phyloP scores from a whole-genome alignment of 2,113 vertebrate species.

The Plectropomus leopardus region DNA sequence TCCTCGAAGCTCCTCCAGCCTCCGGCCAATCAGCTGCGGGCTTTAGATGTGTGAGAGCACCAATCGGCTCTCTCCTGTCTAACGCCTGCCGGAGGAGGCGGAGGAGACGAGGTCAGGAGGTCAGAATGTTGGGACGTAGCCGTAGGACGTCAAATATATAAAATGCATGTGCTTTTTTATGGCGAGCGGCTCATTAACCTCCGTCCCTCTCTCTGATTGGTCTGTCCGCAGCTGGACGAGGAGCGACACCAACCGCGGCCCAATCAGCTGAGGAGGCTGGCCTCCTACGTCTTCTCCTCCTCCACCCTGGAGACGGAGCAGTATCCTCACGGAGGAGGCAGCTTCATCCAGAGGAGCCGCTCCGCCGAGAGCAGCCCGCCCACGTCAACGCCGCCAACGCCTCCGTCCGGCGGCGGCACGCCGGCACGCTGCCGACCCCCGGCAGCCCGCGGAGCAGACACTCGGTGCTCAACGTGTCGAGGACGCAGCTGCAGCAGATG shows the following conservation, averaged over 20 bases:
- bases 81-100: slow-evolving; percentile 50
- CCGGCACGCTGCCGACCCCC: slow-evolving; percentile 74
- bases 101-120: slow-evolving; percentile 58
- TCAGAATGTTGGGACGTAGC: slow-evolving; percentile 59
- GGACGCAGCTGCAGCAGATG: slow-evolving; percentile 97
- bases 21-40: slow-evolving; percentile 61
- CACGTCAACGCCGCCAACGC: slow-evolving; percentile 85
- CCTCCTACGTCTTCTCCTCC: slow-evolving; percentile 99
- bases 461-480: slow-evolving; percentile 93
- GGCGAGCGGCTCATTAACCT: slow-evolving; percentile 83
- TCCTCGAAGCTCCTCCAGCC: slow-evolving; percentile 49
- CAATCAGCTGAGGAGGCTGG: slow-evolving; percentile 98
- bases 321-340: slow-evolving; percentile 90
- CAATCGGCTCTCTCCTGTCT: slow-evolving; percentile 62
- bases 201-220: slow-evolving; percentile 95
- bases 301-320: slow-evolving; percentile 98
- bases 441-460: slow-evolving; percentile 95
- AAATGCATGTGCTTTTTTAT: neutral
- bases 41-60: slow-evolving; percentile 68
- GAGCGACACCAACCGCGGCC: slow-evolving; percentile 94
- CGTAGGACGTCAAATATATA: slow-evolving; percentile 13
- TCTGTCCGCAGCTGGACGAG: slow-evolving; percentile 97
- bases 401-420: slow-evolving; percentile 71
- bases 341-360: slow-evolving; percentile 99
- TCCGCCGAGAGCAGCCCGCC: slow-evolving; percentile 98